phyloP scores from a whole-genome alignment of 2,888 invertebrate species.

The Asteroscopus sphinx region DNA sequence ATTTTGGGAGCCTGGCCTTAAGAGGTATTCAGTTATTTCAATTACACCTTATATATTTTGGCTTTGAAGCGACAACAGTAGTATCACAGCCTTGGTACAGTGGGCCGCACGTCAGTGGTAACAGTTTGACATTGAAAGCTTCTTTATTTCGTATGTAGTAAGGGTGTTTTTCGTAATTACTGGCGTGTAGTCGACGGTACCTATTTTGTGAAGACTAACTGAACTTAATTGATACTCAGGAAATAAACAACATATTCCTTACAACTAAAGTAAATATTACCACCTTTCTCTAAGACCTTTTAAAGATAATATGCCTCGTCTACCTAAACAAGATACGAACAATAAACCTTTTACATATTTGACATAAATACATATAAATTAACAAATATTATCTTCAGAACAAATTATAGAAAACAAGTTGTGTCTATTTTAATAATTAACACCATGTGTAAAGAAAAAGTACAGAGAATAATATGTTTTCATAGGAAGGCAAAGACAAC shows the following conservation, averaged over 20 bases:
- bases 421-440: constrained; percentile 9
- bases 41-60: no score
- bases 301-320: constrained; percentile 1
- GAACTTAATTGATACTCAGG: not conserved
- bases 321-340: not conserved
- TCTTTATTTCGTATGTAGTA: no score
- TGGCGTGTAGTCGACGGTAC: no score
- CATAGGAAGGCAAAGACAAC: not conserved
- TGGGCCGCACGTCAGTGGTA: no score
- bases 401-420: constrained; percentile 6
- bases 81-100: no score
- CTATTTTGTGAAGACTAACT: no score
- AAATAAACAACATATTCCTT: not conserved
- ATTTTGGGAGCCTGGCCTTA: no score
- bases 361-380: not conserved
- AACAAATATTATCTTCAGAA: not conserved
- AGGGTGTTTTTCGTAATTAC: no score
- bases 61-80: no score
- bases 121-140: no score
- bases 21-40: no score
- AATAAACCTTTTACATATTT: not conserved
- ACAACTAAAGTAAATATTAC: constrained; percentile 9
- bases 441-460: not conserved
- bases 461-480: not conserved
- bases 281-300: constrained; percentile 24